Evolutionary conservation across 2,888 invertebrate species (phyloP).

Genomic region (Acanthopleura granulata): DNA sequence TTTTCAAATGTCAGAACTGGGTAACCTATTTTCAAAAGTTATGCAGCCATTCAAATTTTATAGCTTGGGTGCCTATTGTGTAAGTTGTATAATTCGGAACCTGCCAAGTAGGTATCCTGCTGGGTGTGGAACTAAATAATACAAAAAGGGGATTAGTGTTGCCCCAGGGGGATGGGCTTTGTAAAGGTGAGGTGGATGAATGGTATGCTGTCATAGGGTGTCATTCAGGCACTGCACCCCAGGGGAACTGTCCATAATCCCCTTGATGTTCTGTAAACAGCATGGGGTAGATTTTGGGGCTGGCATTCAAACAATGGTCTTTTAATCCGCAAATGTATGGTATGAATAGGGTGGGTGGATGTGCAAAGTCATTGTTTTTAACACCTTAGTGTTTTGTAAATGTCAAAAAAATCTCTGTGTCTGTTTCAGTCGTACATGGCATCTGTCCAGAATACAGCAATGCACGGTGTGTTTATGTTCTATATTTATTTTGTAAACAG

Average conservation of each 20-base stretch:
- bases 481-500: slow-evolving; percentile 35
- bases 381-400: no score
- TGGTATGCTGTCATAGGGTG: slow-evolving; percentile 5
- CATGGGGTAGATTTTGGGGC: slow-evolving; percentile 4
- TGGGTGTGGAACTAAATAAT: not conserved
- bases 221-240: not conserved
- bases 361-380: no score
- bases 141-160: not conserved
- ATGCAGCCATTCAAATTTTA: no score
- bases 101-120: not conserved
- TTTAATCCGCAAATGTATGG: not conserved
- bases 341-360: not conserved
- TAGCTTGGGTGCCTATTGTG: no score
- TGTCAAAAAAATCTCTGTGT: no score
- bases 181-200: not conserved
- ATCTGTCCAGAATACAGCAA: no score
- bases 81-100: no score
- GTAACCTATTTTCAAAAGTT: no score
- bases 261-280: slow-evolving; percentile 5
- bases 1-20: no score
- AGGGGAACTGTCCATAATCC: not conserved
- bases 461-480: no score
- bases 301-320: not conserved
- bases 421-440: no score
- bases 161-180: not conserved